These are phyloP conservation scores for Oplegnathus fasciatus DNA, from an alignment of 2,113 vertebrate genomes.

Conservation along the genomic window DNA sequence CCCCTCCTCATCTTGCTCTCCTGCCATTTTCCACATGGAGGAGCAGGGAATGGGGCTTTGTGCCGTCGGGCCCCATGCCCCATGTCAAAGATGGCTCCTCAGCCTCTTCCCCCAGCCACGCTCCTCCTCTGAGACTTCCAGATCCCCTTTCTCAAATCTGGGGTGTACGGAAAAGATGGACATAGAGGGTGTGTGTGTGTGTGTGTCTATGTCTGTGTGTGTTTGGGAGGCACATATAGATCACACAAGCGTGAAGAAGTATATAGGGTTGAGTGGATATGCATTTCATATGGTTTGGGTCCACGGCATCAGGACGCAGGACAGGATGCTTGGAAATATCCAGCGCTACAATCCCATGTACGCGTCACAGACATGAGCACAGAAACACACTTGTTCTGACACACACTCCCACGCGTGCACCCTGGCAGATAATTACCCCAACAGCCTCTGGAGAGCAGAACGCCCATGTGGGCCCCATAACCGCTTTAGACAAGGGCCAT, in stretches of 20 bases:
- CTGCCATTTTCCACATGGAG: constrained; percentile 86
- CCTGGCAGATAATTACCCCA: constrained; percentile 79
- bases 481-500: constrained; percentile 79
- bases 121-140: constrained; percentile 60
- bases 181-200: not conserved
- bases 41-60: constrained; percentile 85
- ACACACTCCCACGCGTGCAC: constrained; percentile 74
- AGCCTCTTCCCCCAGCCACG: constrained; percentile 59
- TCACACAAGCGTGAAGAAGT: constrained; percentile 35
- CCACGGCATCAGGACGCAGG: not conserved
- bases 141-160: constrained; percentile 51
- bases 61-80: constrained; percentile 74
- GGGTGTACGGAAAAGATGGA: constrained; percentile 17
- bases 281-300: constrained; percentile 51
- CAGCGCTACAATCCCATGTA: constrained; percentile 20
- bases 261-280: constrained; percentile 50
- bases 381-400: constrained; percentile 42
- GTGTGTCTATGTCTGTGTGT: not conserved
- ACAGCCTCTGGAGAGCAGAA: constrained; percentile 76
- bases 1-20: constrained; percentile 75
- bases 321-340: constrained; percentile 36
- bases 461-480: constrained; percentile 76
- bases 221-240: constrained; percentile 33
- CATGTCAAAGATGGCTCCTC: constrained; percentile 80
- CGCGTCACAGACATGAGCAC: constrained; percentile 33